Percentiles rank a stretch among this genome's conserved stretches.
Conservation (phyloP, 2,888 invertebrate species). For the Tridacna crocea region DNA sequence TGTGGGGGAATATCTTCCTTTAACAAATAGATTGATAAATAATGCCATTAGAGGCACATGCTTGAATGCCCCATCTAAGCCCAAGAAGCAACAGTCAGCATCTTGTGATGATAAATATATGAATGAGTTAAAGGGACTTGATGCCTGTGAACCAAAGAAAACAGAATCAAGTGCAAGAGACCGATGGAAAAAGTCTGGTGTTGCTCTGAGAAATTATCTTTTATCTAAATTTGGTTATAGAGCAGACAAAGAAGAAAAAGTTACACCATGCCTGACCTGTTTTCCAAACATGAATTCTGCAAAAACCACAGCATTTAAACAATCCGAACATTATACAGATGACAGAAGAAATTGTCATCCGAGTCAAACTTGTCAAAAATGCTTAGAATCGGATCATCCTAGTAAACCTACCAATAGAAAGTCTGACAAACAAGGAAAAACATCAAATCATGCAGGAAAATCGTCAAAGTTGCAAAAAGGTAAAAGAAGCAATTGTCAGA, state of each 20-base stretch:
- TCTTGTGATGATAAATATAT: not conserved
- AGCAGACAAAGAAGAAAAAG: slow-evolving; percentile 7
- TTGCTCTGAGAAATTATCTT: slow-evolving; percentile 53
- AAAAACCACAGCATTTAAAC: not conserved
- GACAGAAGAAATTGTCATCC: no score
- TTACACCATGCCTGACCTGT: not conserved
- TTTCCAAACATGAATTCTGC: not conserved
- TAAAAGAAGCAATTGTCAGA: not conserved
- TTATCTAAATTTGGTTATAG: slow-evolving; percentile 45
- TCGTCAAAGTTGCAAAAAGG: not conserved
- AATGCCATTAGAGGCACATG: slow-evolving; percentile 12
- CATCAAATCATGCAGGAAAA: no score
- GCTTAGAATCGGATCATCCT: no score
- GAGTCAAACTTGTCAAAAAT: no score
- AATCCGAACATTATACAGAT: no score
- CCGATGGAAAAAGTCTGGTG: slow-evolving; percentile 54
- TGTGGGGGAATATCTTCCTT: slow-evolving; percentile 2
- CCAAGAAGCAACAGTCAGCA: not conserved
- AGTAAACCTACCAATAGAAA: no score
- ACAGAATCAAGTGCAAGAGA: slow-evolving; percentile 36
- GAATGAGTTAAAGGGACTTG: not conserved
- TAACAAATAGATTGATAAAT: slow-evolving; percentile 4
- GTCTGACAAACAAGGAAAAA: no score
- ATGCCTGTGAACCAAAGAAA: slow-evolving; percentile 24
- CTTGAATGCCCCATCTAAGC: not conserved